Base-by-base conservation (phyloP, 1,140 invertebrate genomes). In the Drosophila auraria region DNA sequence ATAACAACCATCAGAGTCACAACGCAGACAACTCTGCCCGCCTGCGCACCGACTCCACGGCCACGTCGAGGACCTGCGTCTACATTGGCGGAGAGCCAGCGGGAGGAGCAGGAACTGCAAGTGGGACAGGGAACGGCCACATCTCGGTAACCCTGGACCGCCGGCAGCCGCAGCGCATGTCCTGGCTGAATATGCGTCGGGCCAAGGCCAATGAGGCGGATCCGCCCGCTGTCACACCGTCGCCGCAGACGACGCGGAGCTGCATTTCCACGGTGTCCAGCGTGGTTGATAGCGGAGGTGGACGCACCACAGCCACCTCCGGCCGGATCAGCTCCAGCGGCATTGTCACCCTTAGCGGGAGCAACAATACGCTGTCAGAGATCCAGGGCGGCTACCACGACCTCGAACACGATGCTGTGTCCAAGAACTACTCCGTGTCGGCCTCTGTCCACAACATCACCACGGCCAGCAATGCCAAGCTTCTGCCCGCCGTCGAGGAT, bases 221-320 rank as follows among this genome's bases (percentile, higher is more conserved):
- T 33, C 8, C 75, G 70, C 69, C 74, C 3, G 60, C 78, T 5
- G 73, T 91, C n/a, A 92, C 91, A 8, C 91, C 91, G 7, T 92
- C 91, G 27, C 91, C 91, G 17, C 91, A 92, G 57, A 92, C 91
- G 12, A 92, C 84, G 4, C 84, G 91, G 30, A 92, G 91, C 59
- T 92, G 89, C 73, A 84, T 91, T 45, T 92, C 91, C n/a, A 90
- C 91, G n/a, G 83, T 91, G 44, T 89, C 87, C 57, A 92, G 84
- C 62, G 87, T 84, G 57, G 80, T 91, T 47, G 83, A 91, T 58
- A 91, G 84, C 17, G 90, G 86, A 23, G 83, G 91, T 3, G 91
- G 91, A 25, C 76, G 91, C 27, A 92, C 91, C 38, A 92, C 91
- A n/a, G 91, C 87, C 64, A 90, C 91, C 25, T 92, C 91, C 44